These are phyloP conservation scores for Propithecus coquereli DNA, from an alignment of 2,113 vertebrate species.

Conservation along the genomic window DNA sequence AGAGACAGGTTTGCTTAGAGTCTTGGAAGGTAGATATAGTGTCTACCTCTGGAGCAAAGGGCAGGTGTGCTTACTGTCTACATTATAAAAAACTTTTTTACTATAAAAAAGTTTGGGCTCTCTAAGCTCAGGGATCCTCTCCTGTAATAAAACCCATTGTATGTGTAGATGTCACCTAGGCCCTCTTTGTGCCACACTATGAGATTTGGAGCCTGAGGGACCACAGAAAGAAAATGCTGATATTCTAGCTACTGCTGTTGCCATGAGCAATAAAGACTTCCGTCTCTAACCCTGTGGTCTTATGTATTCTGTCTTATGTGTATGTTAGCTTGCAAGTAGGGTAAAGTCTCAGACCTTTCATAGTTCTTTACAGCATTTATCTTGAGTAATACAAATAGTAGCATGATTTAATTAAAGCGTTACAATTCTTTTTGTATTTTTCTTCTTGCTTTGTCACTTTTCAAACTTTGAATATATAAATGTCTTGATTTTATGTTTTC, in stretches of 20 bases:
- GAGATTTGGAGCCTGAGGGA: background rate
- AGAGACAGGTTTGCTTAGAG: background rate
- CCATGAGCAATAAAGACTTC: background rate
- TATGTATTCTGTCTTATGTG: background rate
- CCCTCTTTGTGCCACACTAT: background rate
- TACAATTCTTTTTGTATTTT: background rate
- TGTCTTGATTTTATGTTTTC: background rate
- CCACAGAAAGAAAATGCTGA: background rate
- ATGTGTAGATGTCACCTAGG: background rate
- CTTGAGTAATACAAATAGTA: background rate
- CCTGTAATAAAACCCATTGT: background rate
- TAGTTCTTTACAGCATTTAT: background rate
- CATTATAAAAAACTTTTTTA: background rate
- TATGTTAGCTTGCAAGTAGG: background rate
- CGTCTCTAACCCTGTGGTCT: background rate
- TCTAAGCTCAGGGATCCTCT: background rate
- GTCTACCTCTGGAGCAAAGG: background rate
- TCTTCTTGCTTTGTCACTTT: conserved; percentile 7
- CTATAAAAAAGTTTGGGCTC: background rate
- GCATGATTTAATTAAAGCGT: background rate
- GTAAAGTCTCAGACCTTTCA: background rate
- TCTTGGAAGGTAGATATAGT: background rate
- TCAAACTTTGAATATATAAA: background rate
- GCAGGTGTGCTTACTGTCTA: background rate
- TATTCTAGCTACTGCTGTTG: background rate